phyloP scores from a whole-genome alignment of 2,797 vertebrate genomes.

The Leptodactylus fallax region DNA sequence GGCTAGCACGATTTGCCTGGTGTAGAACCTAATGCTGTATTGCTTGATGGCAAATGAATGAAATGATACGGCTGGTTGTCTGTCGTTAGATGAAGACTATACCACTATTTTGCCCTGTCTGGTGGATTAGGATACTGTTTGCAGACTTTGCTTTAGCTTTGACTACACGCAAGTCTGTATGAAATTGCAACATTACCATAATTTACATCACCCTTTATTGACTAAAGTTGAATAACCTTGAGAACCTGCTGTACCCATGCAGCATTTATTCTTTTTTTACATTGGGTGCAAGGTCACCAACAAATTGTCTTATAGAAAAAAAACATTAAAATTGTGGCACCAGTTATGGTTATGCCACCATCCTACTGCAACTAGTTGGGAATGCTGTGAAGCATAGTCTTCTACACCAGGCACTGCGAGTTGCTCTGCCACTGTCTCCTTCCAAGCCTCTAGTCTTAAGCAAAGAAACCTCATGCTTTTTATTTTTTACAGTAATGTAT shows the following conservation, averaged over 20 bases:
- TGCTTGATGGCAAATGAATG: no score
- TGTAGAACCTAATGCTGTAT: no score
- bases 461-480: background rate
- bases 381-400: background rate
- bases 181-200: no score
- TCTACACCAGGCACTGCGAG: background rate
- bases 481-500: conserved; percentile 47
- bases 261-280: background rate
- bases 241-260: background rate
- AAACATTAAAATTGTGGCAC: background rate
- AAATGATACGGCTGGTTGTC: no score
- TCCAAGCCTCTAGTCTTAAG: background rate
- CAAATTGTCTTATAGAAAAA: background rate
- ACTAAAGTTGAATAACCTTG: background rate
- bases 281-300: background rate
- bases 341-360: background rate
- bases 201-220: no score
- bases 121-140: no score
- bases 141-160: no score
- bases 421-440: no score
- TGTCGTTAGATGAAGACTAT: no score
- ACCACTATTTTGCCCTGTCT: no score
- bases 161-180: no score
- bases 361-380: background rate
- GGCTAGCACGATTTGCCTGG: no score